These are phyloP conservation scores for Bostrychus sinensis DNA, from an alignment of 2,113 vertebrate species.

Conservation along the genomic window DNA sequence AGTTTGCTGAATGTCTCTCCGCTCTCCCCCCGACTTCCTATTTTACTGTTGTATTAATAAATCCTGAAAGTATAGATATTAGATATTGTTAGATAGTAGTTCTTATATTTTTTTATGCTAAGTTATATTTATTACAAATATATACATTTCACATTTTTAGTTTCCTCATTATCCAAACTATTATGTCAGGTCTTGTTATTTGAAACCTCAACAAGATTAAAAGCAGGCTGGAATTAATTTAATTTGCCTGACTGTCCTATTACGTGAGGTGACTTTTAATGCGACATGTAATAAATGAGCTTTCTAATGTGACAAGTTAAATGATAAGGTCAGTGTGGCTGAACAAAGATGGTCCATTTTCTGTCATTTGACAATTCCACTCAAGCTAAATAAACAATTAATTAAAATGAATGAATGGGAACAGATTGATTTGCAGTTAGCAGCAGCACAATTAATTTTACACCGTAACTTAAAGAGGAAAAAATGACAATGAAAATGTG, in stretches of 20 bases:
- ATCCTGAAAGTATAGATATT: no score
- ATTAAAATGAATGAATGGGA: constrained; percentile 50
- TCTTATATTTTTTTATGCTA: not conserved
- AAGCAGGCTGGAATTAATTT: constrained; percentile 55
- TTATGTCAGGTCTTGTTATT: constrained; percentile 42
- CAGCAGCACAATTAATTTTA: constrained; percentile 49
- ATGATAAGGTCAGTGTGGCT: constrained; percentile 69
- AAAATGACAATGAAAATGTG: constrained; percentile 10
- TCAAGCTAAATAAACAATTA: constrained; percentile 65
- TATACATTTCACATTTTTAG: not conserved
- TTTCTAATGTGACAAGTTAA: constrained; percentile 65
- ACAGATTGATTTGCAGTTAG: constrained; percentile 59
- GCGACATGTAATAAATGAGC: constrained; percentile 63
- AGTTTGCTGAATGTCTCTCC: no score
- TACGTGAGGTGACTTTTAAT: constrained; percentile 62
- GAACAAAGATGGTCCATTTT: constrained; percentile 54
- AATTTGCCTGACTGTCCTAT: constrained; percentile 57
- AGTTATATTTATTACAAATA: not conserved
- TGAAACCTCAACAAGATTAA: constrained; percentile 58
- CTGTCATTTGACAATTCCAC: constrained; percentile 50
- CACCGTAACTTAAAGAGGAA: constrained; percentile 30
- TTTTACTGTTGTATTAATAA: no score
- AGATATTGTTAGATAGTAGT: not conserved
- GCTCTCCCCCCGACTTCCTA: no score
- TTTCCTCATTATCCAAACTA: constrained; percentile 11